Conservation (phyloP, 2,113 vertebrate species). For the Hippocampus guttulatus region DNA sequence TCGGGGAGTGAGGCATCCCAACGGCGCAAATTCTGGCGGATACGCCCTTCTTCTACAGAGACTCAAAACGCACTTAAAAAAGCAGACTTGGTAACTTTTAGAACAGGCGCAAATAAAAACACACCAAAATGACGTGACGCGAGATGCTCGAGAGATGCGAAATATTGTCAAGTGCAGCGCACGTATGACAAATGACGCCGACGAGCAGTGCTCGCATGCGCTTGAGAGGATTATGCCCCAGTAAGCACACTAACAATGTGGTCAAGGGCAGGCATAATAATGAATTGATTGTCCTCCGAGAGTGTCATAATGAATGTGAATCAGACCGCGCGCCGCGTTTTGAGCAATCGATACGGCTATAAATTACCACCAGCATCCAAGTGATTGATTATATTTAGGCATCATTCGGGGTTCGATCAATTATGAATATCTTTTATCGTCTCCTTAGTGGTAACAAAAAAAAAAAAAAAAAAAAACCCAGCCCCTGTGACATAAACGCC, state of each 20-base stretch:
- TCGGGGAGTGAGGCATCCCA: constrained; percentile 17
- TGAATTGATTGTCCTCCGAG: constrained; percentile 64
- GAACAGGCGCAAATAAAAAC: not conserved
- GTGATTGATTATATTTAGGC: constrained; percentile 62
- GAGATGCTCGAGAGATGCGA: not conserved
- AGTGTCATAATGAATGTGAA: constrained; percentile 69
- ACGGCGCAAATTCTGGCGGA: constrained; percentile 11
- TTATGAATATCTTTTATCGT: constrained; percentile 34
- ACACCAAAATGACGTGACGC: not conserved
- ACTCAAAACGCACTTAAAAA: not conserved
- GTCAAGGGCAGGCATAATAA: constrained; percentile 61
- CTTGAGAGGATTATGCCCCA: constrained; percentile 39
- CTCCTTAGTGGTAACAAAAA: constrained; percentile 15
- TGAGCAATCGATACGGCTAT: constrained; percentile 62
- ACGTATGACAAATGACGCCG: constrained; percentile 37
- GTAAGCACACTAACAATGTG: constrained; percentile 53
- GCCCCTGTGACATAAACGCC: not conserved
- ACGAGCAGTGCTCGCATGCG: constrained; percentile 18
- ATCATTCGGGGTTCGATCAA: constrained; percentile 44
- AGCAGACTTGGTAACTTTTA: not conserved
- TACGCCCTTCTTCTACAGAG: not conserved
- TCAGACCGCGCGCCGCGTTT: constrained; percentile 47
- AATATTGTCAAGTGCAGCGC: not conserved
- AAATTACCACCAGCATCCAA: constrained; percentile 37
- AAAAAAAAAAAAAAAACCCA: constrained; percentile 12